Base-by-base conservation (phyloP, 1,140 invertebrate genomes). In the Frieseomelitta varia region DNA sequence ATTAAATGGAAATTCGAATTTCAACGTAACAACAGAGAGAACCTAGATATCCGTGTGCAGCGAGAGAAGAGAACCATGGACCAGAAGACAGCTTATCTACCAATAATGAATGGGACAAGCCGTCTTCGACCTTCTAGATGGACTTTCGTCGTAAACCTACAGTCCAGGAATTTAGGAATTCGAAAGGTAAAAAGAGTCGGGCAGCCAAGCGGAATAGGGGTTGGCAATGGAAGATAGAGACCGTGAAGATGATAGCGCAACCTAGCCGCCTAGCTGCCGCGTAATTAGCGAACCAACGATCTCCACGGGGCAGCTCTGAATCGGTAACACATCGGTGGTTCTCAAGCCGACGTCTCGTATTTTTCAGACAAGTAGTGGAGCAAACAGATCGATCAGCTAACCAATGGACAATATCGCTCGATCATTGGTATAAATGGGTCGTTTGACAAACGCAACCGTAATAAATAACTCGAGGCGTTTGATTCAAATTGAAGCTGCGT, bases 201-300 rank as follows among this genome's bases (percentile, higher is more conserved):
- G 55, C 67, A 58, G 68, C 39, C 21, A 75, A 34, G 21, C n/a
- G 58, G 67, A 39, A 12, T 27, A n/a, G 27, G 27, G 63, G 55
- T 65, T 63, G 69, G 72, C 78, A 86, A 81, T 85, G 79, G 91
- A 86, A 85, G 84, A 83, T 76, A 73, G 74, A 86, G 84, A 39
- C 84, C 65, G 63, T 84, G 71, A 39, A 68, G 81, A 91, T 81
- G 79, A 91, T 85, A 91, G 85, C 82, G 81, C 74, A 76, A 79
- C 68, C 85, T 63, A 77, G 75, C 63, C 34, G 58, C 24, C 71
- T 69, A 72, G 34, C 8, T 1, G 19, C 55, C 55, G 58, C 63
- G 30, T 78, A 91, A 93, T 90, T 91, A 92, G 90, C 90, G 77
- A 87, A 79, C 86, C 84, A 86, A 86, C 85, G 87, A 86, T 88